A percentile compares a stretch with the other conserved stretches of the same genome.
Evolutionary conservation across 1,140 invertebrate genomes (phyloP).

Genomic region (Brachionus plicatilis): DNA sequence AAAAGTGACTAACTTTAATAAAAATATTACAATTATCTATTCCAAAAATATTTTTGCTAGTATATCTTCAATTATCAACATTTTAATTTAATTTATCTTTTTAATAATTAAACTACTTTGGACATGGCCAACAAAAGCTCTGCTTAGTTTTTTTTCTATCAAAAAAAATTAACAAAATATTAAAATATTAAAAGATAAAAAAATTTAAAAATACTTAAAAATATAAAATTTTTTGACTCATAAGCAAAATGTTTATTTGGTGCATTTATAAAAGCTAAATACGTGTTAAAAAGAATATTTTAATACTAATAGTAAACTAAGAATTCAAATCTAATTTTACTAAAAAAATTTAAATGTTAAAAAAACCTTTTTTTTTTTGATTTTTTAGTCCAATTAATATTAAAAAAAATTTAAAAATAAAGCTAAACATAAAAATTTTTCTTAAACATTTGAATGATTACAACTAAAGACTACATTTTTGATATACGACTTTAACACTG

Average conservation of each 20-base stretch:
- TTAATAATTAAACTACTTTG: no score
- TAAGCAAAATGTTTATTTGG: not conserved
- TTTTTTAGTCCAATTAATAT: not conserved
- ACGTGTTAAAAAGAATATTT: not conserved
- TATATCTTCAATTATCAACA: no score
- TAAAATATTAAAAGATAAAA: no score
- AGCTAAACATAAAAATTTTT: constrained; percentile 23
- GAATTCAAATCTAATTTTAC: not conserved
- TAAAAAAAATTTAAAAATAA: not conserved
- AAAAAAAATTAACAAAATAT: no score
- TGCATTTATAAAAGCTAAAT: not conserved
- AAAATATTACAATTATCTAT: no score
- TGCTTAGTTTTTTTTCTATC: no score
- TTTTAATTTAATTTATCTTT: no score
- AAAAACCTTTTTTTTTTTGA: not conserved
- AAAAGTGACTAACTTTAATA: no score
- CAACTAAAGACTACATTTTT: not conserved
- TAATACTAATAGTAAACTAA: not conserved
- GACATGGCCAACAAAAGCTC: no score
- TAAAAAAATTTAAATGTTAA: not conserved
- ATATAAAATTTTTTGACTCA: no score
- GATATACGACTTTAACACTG: not conserved
- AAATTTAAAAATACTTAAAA: no score
- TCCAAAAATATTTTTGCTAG: no score
- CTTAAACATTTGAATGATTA: constrained; percentile 26